phyloP scores from a whole-genome alignment of 2,888 invertebrate genomes.

The Mayetiola destructor region DNA sequence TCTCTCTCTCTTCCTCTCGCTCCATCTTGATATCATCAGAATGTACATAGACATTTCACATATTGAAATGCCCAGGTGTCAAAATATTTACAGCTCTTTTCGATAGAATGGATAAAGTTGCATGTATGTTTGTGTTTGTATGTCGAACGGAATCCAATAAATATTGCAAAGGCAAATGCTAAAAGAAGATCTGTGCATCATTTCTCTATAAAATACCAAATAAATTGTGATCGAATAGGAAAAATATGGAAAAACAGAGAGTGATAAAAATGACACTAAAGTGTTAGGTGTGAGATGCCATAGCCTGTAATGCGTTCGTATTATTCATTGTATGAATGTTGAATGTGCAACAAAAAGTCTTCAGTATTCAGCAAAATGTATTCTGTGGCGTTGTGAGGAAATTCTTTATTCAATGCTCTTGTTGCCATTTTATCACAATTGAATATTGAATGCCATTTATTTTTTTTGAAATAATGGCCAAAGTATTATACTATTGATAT shows the following conservation, averaged over 20 bases:
- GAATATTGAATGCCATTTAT: constrained; percentile 11
- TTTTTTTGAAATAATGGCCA: constrained; percentile 6
- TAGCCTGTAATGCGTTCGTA: neutral
- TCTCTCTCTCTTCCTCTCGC: neutral
- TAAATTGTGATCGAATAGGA: no score
- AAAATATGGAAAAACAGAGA: no score
- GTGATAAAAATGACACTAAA: neutral
- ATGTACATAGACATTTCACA: no score
- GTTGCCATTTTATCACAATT: neutral
- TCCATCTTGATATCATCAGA: neutral
- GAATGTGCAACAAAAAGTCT: no score
- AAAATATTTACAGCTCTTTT: constrained; percentile 15
- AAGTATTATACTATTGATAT: no score
- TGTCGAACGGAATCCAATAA: neutral
- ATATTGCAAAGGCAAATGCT: neutral
- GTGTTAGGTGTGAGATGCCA: neutral
- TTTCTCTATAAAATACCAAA: no score
- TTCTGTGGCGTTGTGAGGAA: constrained; percentile 4
- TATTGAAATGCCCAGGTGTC: constrained; percentile 15
- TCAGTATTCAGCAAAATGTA: no score
- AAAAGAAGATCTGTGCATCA: neutral
- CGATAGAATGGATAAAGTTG: no score
- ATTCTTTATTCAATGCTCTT: constrained; percentile 1
- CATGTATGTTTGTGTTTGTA: no score
- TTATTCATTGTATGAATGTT: no score